Conservation (phyloP, 2,888 invertebrate species). For the Kuschelorhynchus macadamiae region DNA sequence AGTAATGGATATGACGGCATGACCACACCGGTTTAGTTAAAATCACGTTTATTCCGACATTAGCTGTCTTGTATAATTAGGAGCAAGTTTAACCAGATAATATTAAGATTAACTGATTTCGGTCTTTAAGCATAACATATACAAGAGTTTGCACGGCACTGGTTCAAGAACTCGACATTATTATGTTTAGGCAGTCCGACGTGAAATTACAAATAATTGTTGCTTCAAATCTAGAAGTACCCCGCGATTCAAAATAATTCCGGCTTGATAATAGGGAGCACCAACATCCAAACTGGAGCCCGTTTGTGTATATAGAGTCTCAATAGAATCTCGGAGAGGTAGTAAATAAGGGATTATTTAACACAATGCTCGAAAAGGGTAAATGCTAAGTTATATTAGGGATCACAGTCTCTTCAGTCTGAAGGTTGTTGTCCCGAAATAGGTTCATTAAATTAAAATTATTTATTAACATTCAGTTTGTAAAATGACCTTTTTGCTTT, state of each 20-base stretch:
- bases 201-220: conserved; percentile 26
- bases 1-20: too few species aligned
- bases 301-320: conserved; percentile 21
- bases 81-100: too few species aligned
- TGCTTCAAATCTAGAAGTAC: conserved; percentile 6
- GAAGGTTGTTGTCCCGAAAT: too few species aligned
- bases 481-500: too few species aligned
- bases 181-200: conserved; percentile 18
- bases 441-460: too few species aligned
- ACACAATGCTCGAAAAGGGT: conserved; percentile 31
- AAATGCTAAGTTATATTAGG: conserved; percentile 10
- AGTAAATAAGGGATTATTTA: conserved; percentile 39
- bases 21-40: too few species aligned
- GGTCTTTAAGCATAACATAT: too few species aligned
- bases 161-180: conserved; percentile 8
- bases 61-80: too few species aligned
- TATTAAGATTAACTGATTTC: too few species aligned
- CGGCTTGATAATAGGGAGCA: conserved; percentile 16
- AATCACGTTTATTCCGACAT: too few species aligned
- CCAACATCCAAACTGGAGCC: conserved; percentile 12
- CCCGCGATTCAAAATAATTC: conserved; percentile 25
- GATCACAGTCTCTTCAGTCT: neutral
- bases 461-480: too few species aligned
- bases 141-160: too few species aligned
- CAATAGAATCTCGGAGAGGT: conserved; percentile 25